Conservation (phyloP, 2,797 vertebrate species). For the Anomalospiza imberbis region DNA sequence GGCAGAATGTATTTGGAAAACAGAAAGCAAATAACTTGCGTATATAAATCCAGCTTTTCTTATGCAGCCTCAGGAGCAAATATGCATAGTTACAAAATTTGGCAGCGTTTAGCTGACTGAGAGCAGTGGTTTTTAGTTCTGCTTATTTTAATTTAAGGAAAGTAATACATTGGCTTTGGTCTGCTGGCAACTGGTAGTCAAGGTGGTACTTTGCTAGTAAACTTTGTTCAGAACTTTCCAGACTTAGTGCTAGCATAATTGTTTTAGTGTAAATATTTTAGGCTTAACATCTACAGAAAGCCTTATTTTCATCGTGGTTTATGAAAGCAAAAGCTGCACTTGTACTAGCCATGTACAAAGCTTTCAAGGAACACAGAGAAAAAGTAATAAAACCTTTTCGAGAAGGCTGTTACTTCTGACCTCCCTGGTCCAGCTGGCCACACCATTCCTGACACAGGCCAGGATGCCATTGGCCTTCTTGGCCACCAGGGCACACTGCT, state of each 20-base stretch:
- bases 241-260: background rate
- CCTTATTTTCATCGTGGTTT: accelerated
- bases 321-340: background rate
- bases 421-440: no score
- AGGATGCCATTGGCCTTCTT: no score
- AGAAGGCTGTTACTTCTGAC: background rate
- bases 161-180: background rate
- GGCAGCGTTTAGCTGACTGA: background rate
- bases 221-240: background rate
- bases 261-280: background rate
- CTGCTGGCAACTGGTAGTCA: background rate
- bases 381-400: background rate
- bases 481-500: no score
- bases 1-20: background rate
- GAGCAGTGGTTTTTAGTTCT: background rate
- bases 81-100: background rate
- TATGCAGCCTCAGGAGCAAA: background rate
- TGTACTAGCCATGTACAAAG: background rate
- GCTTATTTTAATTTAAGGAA: background rate
- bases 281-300: background rate
- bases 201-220: background rate
- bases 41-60: background rate
- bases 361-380: background rate
- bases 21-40: background rate
- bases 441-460: no score